Percentiles rank a stretch among this genome's conserved stretches.
Evolutionary conservation across 2,113 vertebrate genomes (phyloP).

Genomic region (Machaerirhynchus nigripectus): DNA sequence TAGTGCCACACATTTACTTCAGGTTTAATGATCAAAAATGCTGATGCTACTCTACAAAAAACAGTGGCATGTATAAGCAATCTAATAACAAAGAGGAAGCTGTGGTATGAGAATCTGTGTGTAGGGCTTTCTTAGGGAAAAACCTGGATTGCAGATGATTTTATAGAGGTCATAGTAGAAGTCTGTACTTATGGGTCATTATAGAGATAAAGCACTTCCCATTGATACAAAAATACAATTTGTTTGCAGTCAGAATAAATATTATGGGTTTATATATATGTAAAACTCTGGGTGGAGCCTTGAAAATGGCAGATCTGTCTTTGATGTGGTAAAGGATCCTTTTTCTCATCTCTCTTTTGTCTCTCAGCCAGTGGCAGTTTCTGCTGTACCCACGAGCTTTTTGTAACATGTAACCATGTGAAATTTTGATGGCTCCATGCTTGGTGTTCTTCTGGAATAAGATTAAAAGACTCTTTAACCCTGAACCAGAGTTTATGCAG

Average conservation of each 20-base stretch:
- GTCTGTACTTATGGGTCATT: background rate
- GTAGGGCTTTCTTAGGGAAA: background rate
- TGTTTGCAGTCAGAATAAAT: background rate
- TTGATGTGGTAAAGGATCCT: background rate
- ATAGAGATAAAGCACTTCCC: background rate
- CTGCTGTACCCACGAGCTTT: background rate
- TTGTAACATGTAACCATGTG: background rate
- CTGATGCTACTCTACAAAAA: background rate
- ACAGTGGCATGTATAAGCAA: accelerated
- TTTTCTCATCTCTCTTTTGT: background rate
- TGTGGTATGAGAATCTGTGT: background rate
- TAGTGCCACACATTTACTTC: background rate
- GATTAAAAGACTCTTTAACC: background rate
- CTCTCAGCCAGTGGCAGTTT: background rate
- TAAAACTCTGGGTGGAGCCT: background rate
- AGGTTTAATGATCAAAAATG: background rate
- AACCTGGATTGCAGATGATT: background rate
- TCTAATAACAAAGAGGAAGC: background rate
- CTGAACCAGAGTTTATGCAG: background rate
- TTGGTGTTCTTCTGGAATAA: background rate
- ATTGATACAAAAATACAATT: background rate
- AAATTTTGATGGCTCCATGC: background rate
- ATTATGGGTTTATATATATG: background rate
- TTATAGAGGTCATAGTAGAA: accelerated
- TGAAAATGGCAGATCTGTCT: background rate